Percentiles rank a stretch among this genome's conserved stretches.
Evolutionary conservation across 2,113 vertebrate species (phyloP).

Genomic region (Gymnocephalus cernua): DNA sequence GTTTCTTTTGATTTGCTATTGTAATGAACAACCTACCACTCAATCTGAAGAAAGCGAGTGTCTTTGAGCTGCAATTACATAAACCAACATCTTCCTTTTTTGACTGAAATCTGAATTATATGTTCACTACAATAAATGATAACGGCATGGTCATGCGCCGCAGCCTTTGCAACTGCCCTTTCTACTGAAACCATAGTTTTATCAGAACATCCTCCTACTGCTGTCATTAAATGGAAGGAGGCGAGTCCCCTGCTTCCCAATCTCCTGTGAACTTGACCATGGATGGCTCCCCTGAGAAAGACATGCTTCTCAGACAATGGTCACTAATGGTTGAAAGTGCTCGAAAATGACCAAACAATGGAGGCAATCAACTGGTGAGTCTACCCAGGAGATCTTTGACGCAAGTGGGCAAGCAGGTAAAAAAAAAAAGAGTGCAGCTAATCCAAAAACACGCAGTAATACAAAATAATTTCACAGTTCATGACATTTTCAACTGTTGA

Average conservation of each 20-base stretch:
- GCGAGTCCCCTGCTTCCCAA: neutral
- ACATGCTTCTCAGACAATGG: neutral
- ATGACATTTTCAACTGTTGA: neutral
- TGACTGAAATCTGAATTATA: conserved; percentile 21
- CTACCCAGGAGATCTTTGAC: neutral
- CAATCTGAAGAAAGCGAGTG: neutral
- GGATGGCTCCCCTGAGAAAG: neutral
- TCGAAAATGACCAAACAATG: neutral
- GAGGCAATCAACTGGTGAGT: neutral
- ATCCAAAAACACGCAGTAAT: neutral
- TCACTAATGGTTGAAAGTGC: neutral
- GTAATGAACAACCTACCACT: neutral
- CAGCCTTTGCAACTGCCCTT: neutral
- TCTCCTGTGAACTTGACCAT: neutral
- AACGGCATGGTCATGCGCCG: neutral
- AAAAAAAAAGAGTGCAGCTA: neutral
- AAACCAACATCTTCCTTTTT: neutral
- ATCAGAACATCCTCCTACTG: conserved; percentile 1
- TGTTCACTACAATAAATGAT: neutral
- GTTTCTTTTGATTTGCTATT: neutral
- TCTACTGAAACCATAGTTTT: conserved; percentile 20
- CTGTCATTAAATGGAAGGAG: conserved; percentile 14
- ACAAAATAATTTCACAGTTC: neutral
- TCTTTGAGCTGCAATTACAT: conserved; percentile 11
- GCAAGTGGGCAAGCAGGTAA: neutral